These are phyloP conservation scores for Deilephila elpenor DNA, from an alignment of 2,888 invertebrate species.

Conservation along the genomic window DNA sequence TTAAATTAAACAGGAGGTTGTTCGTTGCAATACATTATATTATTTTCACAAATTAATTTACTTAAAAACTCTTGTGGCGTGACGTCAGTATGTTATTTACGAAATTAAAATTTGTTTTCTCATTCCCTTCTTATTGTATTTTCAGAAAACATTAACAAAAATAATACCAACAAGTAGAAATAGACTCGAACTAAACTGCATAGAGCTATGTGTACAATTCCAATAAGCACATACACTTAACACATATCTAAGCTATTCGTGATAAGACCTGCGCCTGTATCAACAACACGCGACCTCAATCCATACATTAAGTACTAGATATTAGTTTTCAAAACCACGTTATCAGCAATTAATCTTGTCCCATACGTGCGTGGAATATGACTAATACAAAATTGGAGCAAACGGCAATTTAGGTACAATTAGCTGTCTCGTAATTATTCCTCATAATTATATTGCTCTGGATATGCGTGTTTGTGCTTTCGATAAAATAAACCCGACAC, in stretches of 20 bases:
- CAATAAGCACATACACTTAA: not conserved
- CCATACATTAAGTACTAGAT: not conserved
- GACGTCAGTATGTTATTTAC: no score
- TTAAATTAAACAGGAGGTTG: no score
- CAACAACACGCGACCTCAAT: constrained; percentile 14
- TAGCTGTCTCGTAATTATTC: not conserved
- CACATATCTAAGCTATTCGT: not conserved
- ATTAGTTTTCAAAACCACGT: not conserved
- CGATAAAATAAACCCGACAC: no score
- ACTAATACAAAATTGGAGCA: not conserved
- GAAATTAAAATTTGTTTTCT: no score
- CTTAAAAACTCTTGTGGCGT: no score
- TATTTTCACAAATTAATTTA: no score
- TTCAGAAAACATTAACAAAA: no score
- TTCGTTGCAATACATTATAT: no score
- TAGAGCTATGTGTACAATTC: not conserved
- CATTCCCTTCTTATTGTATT: no score
- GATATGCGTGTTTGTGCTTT: not conserved
- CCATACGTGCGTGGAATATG: not conserved
- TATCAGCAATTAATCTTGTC: constrained; percentile 24
- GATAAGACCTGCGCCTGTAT: constrained; percentile 5
- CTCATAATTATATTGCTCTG: not conserved
- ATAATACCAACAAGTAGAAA: no score
- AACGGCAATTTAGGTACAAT: not conserved
- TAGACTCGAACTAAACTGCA: not conserved